These are phyloP conservation scores for Cephus cinctus DNA, from an alignment of 1,140 invertebrate genomes.

Conservation along the genomic window DNA sequence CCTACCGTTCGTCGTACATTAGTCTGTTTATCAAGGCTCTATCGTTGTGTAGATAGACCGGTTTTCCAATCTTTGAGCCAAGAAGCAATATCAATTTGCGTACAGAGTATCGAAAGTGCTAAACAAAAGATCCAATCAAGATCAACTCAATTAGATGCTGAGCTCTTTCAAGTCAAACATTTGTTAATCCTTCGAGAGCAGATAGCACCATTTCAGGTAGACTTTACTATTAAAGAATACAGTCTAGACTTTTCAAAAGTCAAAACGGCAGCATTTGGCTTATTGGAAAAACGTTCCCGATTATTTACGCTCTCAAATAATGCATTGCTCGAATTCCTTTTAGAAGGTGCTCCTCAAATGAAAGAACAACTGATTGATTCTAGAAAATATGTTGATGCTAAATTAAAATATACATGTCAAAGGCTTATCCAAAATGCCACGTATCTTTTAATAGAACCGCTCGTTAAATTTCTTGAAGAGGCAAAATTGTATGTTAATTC, in stretches of 20 bases:
- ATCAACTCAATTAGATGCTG: conserved; percentile 81
- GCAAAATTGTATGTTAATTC: conserved; percentile 57
- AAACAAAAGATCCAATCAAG: conserved; percentile 66
- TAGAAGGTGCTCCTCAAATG: conserved; percentile 89
- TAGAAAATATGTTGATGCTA: conserved; percentile 90
- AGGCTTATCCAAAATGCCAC: conserved; percentile 82
- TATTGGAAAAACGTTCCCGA: conserved; percentile 82
- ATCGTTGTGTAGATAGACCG: conserved; percentile 90
- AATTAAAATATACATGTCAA: conserved; percentile 90
- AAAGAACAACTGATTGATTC: conserved; percentile 91
- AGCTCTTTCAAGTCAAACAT: conserved; percentile 97
- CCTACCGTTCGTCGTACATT: conserved; percentile 93
- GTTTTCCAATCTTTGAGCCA: conserved; percentile 97
- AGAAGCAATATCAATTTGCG: conserved; percentile 89
- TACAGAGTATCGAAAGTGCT: conserved; percentile 84
- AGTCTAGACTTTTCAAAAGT: conserved; percentile 88
- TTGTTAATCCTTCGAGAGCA: conserved; percentile 95
- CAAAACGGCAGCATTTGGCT: conserved; percentile 80
- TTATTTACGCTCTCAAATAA: conserved; percentile 90
- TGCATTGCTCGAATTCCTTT: conserved; percentile 86
- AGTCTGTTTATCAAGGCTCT: conserved; percentile 92
- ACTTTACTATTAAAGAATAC: conserved; percentile 91
- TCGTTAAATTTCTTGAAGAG: conserved; percentile 74
- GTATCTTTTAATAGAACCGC: conserved; percentile 70
- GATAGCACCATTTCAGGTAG: conserved; percentile 97